phyloP scores from a whole-genome alignment of 2,113 vertebrate genomes.

The Lathamus discolor region DNA sequence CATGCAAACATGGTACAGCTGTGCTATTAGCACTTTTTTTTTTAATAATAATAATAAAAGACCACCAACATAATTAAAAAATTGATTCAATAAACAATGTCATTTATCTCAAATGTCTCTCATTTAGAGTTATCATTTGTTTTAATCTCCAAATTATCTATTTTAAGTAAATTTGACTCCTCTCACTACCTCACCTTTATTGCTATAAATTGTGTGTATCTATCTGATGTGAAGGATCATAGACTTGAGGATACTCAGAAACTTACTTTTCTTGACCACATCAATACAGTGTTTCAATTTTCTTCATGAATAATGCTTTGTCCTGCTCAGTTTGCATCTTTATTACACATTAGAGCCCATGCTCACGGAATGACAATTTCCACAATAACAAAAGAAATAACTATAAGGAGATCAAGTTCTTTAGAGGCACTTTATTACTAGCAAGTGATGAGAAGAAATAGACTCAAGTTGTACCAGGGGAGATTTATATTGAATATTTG shows the following conservation, averaged over 20 bases:
- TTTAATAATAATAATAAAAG: background rate
- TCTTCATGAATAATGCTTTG: background rate
- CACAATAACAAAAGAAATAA: background rate
- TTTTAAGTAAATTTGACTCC: background rate
- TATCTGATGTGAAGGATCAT: background rate
- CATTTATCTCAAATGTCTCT: background rate
- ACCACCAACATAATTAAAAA: background rate
- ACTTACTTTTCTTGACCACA: background rate
- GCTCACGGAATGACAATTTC: background rate
- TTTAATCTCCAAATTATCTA: background rate
- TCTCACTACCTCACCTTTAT: background rate
- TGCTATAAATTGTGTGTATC: background rate
- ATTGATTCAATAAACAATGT: background rate
- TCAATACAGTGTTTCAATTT: background rate
- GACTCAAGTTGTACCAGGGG: background rate
- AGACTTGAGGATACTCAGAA: background rate
- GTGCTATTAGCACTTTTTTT: background rate
- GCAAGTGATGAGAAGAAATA: background rate
- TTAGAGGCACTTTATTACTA: background rate
- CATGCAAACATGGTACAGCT: background rate
- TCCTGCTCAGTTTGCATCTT: background rate
- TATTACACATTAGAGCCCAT: background rate
- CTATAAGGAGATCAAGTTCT: background rate
- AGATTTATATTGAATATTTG: background rate
- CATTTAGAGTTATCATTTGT: background rate